These are phyloP conservation scores for Sarcophaga rosellei DNA, from an alignment of 2,888 invertebrate species.

Conservation along the genomic window DNA sequence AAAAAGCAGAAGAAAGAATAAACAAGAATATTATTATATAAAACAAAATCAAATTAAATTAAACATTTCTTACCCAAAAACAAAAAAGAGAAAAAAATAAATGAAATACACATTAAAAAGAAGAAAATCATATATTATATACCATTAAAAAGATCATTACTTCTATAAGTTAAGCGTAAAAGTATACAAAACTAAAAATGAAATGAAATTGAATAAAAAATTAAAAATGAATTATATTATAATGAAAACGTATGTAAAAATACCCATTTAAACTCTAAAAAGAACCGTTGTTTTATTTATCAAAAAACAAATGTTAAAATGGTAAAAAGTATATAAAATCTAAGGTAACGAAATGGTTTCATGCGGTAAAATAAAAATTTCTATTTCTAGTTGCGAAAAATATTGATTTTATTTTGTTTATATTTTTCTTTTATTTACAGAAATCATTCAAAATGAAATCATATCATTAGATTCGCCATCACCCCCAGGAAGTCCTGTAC, in stretches of 20 bases:
- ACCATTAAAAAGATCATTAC: constrained; percentile 47
- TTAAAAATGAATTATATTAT: constrained; percentile 53
- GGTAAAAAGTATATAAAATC: constrained; percentile 62
- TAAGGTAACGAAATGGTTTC: constrained; percentile 72
- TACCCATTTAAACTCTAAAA: constrained; percentile 38
- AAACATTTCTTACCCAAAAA: constrained; percentile 35
- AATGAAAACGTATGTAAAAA: constrained; percentile 57
- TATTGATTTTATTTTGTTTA: constrained; percentile 45
- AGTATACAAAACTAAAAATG: constrained; percentile 9
- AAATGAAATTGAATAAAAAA: constrained; percentile 28
- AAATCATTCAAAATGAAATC: constrained; percentile 68
- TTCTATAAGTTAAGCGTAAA: constrained; percentile 59
- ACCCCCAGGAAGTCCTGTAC: constrained; percentile 74
- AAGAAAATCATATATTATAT: constrained; percentile 11
- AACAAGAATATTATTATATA: not conserved
- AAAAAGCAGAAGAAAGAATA: not conserved
- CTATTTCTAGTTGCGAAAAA: not conserved
- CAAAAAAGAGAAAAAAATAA: not conserved
- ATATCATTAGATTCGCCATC: constrained; percentile 78
- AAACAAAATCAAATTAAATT: constrained; percentile 1
- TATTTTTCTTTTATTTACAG: constrained; percentile 65
- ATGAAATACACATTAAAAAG: constrained; percentile 16
- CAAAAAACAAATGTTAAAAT: constrained; percentile 14
- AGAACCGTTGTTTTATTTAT: constrained; percentile 69
- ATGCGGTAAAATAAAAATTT: constrained; percentile 64